A percentile compares a stretch with the other conserved stretches of the same genome.
phyloP scores from a whole-genome alignment of 2,797 vertebrate species.

The Paratrypauchen microcephalus region DNA sequence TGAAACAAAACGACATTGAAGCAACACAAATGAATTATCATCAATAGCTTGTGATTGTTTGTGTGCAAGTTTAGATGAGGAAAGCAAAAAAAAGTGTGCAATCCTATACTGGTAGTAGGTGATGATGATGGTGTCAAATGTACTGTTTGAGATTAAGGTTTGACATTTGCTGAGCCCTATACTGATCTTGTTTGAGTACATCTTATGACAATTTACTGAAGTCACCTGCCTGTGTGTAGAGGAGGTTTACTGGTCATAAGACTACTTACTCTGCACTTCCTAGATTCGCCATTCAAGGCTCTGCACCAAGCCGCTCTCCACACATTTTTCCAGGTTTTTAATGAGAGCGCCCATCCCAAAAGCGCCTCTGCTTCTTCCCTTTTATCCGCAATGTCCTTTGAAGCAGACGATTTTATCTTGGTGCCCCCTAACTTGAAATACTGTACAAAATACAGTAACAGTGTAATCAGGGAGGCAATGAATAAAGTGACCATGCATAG shows the following conservation, averaged over 20 bases:
- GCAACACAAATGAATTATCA: background rate
- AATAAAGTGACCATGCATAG: constrained; percentile 86
- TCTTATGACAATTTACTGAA: constrained; percentile 18
- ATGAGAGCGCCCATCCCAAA: constrained; percentile 87
- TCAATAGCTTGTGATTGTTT: background rate
- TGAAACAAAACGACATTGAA: constrained; percentile 50
- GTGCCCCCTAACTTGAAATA: constrained; percentile 71
- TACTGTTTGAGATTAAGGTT: background rate
- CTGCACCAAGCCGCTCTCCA: constrained; percentile 89
- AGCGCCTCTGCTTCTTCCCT: constrained; percentile 78
- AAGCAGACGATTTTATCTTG: constrained; percentile 24
- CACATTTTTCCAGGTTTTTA: constrained; percentile 83
- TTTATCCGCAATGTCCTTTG: constrained; percentile 44
- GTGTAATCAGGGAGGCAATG: constrained; percentile 83
- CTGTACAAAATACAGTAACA: constrained; percentile 86
- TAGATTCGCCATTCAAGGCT: constrained; percentile 81
- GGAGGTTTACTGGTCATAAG: constrained; percentile 31
- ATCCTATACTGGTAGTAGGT: background rate
- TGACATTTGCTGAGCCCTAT: background rate
- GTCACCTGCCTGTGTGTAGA: constrained; percentile 38
- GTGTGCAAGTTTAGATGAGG: background rate
- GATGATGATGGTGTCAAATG: background rate
- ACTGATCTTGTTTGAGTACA: background rate
- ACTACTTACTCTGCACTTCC: constrained; percentile 82
- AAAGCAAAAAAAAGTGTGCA: background rate